These are phyloP conservation scores for Choloepus hoffmanni DNA, from an alignment of 2,113 vertebrate genomes.

Conservation along the genomic window DNA sequence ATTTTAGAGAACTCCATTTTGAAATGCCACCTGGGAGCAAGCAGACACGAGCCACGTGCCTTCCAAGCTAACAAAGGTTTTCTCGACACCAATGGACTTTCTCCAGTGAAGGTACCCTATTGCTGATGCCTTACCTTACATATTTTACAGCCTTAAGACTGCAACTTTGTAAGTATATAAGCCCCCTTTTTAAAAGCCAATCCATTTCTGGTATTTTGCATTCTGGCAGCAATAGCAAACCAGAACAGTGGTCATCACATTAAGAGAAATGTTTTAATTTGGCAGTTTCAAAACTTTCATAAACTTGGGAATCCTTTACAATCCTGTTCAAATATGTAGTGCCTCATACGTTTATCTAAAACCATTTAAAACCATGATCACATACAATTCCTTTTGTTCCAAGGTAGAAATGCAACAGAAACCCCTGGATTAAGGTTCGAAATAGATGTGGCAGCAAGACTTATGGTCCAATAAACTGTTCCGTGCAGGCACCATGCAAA, in stretches of 20 bases:
- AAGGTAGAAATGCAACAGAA: background rate
- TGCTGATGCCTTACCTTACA: too few species aligned
- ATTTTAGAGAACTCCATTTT: too few species aligned
- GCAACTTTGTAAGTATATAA: too few species aligned
- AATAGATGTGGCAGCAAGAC: background rate
- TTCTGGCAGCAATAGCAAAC: too few species aligned
- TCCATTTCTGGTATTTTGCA: too few species aligned
- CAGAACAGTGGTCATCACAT: background rate
- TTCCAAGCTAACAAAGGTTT: too few species aligned
- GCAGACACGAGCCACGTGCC: too few species aligned
- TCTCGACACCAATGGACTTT: too few species aligned
- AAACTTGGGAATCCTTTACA: slow-evolving; percentile 39
- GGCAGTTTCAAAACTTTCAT: slow-evolving; percentile 10
- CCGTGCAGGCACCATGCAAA: background rate
- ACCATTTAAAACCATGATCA: background rate
- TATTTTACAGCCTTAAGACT: too few species aligned
- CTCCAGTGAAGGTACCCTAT: too few species aligned
- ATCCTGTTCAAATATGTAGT: slow-evolving; percentile 32
- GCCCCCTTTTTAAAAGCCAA: too few species aligned
- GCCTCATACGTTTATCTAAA: slow-evolving; percentile 41
- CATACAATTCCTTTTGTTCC: background rate
- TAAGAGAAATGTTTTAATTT: slow-evolving; percentile 55
- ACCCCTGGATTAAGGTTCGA: slow-evolving; percentile 3
- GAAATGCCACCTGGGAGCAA: too few species aligned
- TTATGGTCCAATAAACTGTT: slow-evolving; percentile 33